phyloP scores from a whole-genome alignment of 2,888 invertebrate species.

The Embidobia sp. region DNA sequence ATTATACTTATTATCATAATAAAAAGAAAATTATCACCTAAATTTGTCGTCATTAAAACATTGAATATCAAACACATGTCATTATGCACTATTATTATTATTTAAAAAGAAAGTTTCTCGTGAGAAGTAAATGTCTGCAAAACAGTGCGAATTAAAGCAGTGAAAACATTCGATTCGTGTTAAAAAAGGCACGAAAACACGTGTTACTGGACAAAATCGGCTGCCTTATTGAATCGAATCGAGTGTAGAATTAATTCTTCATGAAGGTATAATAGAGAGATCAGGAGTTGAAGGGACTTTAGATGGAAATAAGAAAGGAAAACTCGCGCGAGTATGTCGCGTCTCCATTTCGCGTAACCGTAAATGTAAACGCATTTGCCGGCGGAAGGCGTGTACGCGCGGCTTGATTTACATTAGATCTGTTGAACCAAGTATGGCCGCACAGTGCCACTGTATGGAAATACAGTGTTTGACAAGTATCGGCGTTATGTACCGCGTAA shows the following conservation, averaged over 20 bases:
- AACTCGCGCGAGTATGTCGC: constrained; percentile 55
- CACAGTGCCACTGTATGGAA: constrained; percentile 62
- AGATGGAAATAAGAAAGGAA: constrained; percentile 61
- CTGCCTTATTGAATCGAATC: constrained; percentile 45
- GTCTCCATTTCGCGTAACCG: constrained; percentile 56
- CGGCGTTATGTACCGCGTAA: constrained; percentile 59
- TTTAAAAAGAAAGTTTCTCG: no score
- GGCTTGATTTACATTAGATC: constrained; percentile 69
- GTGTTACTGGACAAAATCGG: constrained; percentile 16
- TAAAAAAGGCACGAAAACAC: no score
- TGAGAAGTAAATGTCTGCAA: no score
- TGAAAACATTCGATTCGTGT: no score
- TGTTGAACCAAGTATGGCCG: constrained; percentile 60
- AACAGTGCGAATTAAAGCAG: no score
- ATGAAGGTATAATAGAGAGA: constrained; percentile 61
- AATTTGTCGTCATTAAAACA: no score
- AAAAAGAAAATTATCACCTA: no score
- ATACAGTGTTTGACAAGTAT: constrained; percentile 66
- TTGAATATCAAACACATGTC: no score
- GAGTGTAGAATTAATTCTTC: constrained; percentile 58
- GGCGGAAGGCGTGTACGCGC: constrained; percentile 56
- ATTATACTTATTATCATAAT: no score
- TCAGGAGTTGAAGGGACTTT: constrained; percentile 48
- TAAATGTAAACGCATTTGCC: constrained; percentile 60
- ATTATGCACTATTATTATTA: no score